Evolutionary conservation across 2,113 vertebrate genomes (phyloP).

Genomic region (Sinocyclocheilus anshuiensis): DNA sequence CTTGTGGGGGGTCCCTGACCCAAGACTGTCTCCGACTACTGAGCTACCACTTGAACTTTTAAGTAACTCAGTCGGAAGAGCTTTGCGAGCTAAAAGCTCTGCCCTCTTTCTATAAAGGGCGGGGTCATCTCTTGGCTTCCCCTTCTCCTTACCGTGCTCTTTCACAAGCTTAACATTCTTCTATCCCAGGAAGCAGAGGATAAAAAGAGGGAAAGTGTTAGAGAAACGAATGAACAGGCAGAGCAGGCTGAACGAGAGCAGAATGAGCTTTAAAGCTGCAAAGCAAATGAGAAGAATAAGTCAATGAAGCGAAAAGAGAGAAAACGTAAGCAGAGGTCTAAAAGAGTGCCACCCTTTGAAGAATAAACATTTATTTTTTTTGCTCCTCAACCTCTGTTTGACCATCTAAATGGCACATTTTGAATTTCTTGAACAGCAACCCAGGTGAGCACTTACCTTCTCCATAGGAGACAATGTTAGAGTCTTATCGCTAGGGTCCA

Average conservation of each 20-base stretch:
- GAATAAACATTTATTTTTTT: no score
- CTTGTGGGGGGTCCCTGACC: slow-evolving; percentile 24
- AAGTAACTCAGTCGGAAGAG: slow-evolving; percentile 55
- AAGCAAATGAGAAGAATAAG: slow-evolving; percentile 46
- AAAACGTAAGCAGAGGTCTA: background rate
- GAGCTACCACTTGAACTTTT: slow-evolving; percentile 42
- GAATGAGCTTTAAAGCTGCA: slow-evolving; percentile 49
- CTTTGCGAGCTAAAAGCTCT: slow-evolving; percentile 12
- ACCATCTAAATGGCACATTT: background rate
- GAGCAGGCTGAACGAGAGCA: slow-evolving; percentile 48
- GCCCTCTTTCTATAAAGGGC: slow-evolving; percentile 35
- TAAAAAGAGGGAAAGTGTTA: slow-evolving; percentile 68
- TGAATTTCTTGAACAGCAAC: background rate
- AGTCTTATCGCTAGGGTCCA: slow-evolving; percentile 65
- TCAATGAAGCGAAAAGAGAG: slow-evolving; percentile 17
- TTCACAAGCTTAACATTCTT: slow-evolving; percentile 68
- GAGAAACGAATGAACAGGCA: slow-evolving; percentile 51
- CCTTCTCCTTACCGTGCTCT: slow-evolving; percentile 58
- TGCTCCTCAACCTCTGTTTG: background rate
- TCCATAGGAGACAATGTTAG: slow-evolving; percentile 72
- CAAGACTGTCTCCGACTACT: slow-evolving; percentile 3
- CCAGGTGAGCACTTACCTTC: slow-evolving; percentile 66
- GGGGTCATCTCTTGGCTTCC: slow-evolving; percentile 37
- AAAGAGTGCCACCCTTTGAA: background rate
- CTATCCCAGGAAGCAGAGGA: slow-evolving; percentile 68